Evolutionary conservation across 1,140 invertebrate species (phyloP), one percentile per base, ranked within the genome.

Genomic region (Maniola jurtina): DNA sequence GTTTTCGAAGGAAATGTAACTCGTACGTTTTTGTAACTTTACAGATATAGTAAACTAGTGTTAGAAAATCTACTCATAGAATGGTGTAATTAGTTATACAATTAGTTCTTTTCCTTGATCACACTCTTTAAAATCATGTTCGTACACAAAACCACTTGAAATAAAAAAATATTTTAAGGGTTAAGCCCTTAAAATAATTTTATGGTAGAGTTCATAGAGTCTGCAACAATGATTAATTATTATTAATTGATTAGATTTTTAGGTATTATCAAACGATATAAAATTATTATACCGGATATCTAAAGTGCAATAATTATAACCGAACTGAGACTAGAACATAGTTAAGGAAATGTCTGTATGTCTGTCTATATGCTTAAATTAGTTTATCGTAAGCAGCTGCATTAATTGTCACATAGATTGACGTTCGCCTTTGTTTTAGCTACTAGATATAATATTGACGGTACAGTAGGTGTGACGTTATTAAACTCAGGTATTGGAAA

Each of bases 291-390:
- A n/a, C n/a, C n/a, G n/a, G n/a, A n/a, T n/a, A n/a, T n/a, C n/a
- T n/a, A n/a, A 50, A 6, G 14, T 50, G n/a, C 16, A 50, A 50
- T 16, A 16, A 50, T 2, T 16, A 14, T 50, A 5, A 7, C 5
- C 47, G 4, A 15, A 50, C 9, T 50, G 47, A 7, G 5, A 50
- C 47, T 50, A 9, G 6, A 50, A 15, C 10, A 50, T 6, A 50
- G n/a, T 50, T 14, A 50, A 14, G 47, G 47, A 50, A 50, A 50
- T 50, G 47, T 50, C 47, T 50, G 15, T 14, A 54, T 33, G 50
- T 54, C 50, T 54, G 50, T 14, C 15, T 50, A 50, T 54, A 16
- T 33, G 50, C 14, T 47, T 47, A 50, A 7, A 50, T 50, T n/a
- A 9, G 50, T 16, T 54, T 34, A 33, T 54, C 1, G 33, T 5